Conservation (phyloP, 2,888 invertebrate genomes). For the Mythimna impura region DNA sequence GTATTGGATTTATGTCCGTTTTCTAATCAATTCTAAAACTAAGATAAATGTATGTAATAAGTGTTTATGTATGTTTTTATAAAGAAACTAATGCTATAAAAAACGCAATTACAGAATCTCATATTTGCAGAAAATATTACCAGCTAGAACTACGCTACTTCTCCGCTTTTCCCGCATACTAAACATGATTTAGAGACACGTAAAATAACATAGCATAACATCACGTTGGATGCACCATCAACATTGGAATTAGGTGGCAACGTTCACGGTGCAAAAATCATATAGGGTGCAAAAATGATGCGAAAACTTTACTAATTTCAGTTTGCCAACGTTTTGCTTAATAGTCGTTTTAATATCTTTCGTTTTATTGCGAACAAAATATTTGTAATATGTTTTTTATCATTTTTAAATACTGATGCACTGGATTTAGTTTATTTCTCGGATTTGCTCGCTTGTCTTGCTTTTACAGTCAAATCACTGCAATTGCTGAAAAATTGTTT, state of each 20-base stretch:
- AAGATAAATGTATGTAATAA: not conserved
- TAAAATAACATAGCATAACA: not conserved
- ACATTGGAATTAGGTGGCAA: conserved; percentile 38
- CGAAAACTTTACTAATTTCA: conserved; percentile 58
- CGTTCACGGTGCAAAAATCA: conserved; percentile 24
- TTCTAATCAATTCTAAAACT: not conserved
- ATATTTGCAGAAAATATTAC: conserved; percentile 1
- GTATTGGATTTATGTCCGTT: not conserved
- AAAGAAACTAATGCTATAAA: conserved; percentile 19
- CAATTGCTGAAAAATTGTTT: too few species aligned
- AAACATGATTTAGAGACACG: conserved; percentile 8
- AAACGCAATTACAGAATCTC: conserved; percentile 8
- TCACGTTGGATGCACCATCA: conserved; percentile 33
- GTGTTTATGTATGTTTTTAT: not conserved
- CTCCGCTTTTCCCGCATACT: not conserved
- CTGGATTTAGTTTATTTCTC: conserved; percentile 1
- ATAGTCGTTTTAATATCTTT: conserved; percentile 35
- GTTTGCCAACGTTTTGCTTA: conserved; percentile 25
- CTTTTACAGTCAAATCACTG: not conserved
- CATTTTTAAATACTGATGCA: not conserved
- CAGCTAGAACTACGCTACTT: not conserved
- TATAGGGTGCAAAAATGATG: conserved; percentile 40
- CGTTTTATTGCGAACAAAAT: conserved; percentile 25
- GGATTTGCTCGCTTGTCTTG: not conserved
- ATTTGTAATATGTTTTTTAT: conserved; percentile 16